These are phyloP conservation scores for Cecidostiba fungosa DNA, from an alignment of 2,888 invertebrate species.

Conservation along the genomic window DNA sequence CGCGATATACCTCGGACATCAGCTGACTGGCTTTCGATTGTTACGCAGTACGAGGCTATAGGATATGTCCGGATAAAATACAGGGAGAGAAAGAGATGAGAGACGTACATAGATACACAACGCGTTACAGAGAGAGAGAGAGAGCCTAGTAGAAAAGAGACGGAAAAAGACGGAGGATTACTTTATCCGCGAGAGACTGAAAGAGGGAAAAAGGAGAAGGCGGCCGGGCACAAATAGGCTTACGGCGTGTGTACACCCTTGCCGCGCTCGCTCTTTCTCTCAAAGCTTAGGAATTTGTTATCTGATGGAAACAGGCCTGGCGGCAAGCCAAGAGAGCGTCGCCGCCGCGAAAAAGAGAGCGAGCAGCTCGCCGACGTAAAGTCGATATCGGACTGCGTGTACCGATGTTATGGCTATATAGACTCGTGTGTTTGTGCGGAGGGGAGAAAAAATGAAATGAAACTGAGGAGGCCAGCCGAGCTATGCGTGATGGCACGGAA, in stretches of 20 bases:
- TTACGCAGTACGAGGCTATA: not conserved
- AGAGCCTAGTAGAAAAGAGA: not conserved
- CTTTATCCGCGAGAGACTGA: conserved; percentile 47
- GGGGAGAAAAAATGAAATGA: conserved; percentile 3
- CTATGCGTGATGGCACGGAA: not conserved
- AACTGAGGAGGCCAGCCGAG: not conserved
- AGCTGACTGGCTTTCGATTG: conserved; percentile 43
- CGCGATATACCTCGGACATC: not conserved
- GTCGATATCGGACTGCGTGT: conserved; percentile 55
- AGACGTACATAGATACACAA: not conserved
- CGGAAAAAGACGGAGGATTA: conserved; percentile 51
- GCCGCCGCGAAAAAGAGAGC: conserved; percentile 2
- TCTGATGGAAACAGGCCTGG: conserved; percentile 60
- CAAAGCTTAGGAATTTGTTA: conserved; percentile 62
- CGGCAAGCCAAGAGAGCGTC: conserved; percentile 52
- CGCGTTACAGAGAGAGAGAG: not conserved
- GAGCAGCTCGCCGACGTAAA: conserved; percentile 45
- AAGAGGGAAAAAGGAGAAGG: not conserved
- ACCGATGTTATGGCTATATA: conserved; percentile 12
- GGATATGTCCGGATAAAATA: not conserved
- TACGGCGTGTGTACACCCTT: conserved; percentile 27
- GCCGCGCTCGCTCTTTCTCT: conserved; percentile 15
- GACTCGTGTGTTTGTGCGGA: conserved; percentile 7
- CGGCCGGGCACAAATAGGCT: conserved; percentile 53
- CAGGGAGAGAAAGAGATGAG: not conserved